These are phyloP conservation scores for Caerostris darwini DNA, from an alignment of 1,140 invertebrate genomes.

Conservation along the genomic window DNA sequence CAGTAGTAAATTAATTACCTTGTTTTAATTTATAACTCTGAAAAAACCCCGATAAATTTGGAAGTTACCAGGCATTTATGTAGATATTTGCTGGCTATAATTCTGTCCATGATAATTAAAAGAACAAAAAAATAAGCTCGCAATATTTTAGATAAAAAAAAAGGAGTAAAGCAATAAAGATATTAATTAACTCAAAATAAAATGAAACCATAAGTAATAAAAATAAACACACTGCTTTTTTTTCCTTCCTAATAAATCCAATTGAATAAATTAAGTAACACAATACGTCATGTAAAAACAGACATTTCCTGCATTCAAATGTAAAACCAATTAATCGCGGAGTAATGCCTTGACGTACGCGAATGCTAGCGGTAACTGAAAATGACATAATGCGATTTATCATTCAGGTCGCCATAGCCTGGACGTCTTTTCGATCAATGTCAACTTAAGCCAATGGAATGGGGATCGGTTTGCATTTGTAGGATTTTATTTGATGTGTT, in stretches of 20 bases:
- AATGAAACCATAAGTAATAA: neutral
- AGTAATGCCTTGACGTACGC: neutral
- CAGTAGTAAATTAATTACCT: too few species aligned
- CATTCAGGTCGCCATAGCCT: neutral
- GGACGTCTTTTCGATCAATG: conserved; percentile 22
- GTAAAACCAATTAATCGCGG: neutral
- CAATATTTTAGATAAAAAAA: neutral
- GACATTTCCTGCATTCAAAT: neutral
- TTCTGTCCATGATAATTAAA: neutral
- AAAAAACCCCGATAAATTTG: neutral
- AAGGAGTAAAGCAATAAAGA: neutral
- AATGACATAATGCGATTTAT: conserved; percentile 3
- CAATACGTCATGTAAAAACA: neutral
- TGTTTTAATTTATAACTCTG: too few species aligned
- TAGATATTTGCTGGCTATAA: neutral
- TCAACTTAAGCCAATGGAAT: neutral
- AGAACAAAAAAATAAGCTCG: neutral
- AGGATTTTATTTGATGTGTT: neutral
- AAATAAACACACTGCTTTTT: neutral
- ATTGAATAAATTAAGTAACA: neutral
- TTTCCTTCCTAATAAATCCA: neutral
- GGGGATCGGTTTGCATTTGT: neutral
- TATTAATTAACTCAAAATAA: neutral
- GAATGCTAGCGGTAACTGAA: neutral
- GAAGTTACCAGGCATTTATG: too few species aligned